Base-by-base conservation (phyloP, 2,888 invertebrate genomes). In the Heteropelma amictum region DNA sequence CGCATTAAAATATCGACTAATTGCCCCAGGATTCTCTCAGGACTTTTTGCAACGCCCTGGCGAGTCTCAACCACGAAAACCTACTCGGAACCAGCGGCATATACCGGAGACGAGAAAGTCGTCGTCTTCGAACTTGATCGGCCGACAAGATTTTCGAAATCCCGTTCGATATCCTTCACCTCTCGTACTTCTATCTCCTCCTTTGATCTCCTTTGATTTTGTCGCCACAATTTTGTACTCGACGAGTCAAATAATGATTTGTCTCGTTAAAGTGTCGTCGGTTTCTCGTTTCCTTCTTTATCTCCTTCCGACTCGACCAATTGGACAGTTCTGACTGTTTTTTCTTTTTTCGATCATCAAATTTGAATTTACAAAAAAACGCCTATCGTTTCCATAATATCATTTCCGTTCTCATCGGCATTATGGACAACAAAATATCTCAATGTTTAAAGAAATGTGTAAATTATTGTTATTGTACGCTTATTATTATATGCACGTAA, bases 1-100 rank as follows among this genome's bases (percentile, higher is more conserved):
- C 85, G 85, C 86, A 89, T 88, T 88, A 88, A 88, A 89, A 89
- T 89, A 88, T 88, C 89, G 88, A 88, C 89, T 89, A 89, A 89
- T 89, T 89, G 88, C 87, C 85, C 85, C 83, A 83, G 83, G 87
- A 87, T 86, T 87, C 87, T 86, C 83, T 72, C 78, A 79, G 72
- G 73, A 83, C 85, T 86, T 87, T 87, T 87, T 82, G 77, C 61
- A 63, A 68, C 65, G 45, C 69, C 53, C 53, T 17, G 51, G 47
- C 33, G n/a, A 58, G 42, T 30, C 61, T 14, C n/a, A 21, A 23
- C 42, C 26, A 54, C 54, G 51, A 54, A 65, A 54, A 65, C 19
- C 33, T 33, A 26, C 42, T 21, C 28, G 42, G 42, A 21, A 33
- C 7, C 28, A 10, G 33, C 53, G n/a, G 35, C 33, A 49, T 64